Percentiles rank a stretch among this genome's conserved stretches.
phyloP scores from a whole-genome alignment of 1,140 invertebrate genomes.

The Cherax quadricarinatus region DNA sequence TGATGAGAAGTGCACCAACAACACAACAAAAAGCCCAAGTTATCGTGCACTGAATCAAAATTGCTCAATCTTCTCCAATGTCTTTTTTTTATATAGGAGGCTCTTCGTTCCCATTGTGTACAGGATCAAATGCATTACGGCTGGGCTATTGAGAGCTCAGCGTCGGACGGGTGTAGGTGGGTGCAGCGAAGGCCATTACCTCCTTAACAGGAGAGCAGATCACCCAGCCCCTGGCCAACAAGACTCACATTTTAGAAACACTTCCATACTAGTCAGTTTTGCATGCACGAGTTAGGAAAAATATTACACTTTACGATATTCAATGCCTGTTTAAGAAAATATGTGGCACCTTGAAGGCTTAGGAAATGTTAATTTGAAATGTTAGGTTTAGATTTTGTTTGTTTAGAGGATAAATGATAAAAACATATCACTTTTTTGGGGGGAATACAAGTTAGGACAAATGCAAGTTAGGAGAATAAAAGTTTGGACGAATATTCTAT shows the following conservation, averaged over 20 bases:
- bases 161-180: neutral
- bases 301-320: neutral
- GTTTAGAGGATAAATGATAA: no score
- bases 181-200: neutral
- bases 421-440: no score
- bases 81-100: neutral
- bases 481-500: no score
- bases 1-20: neutral
- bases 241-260: neutral
- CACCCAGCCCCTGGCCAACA: neutral
- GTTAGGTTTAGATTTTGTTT: no score
- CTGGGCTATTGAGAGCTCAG: constrained; percentile 3
- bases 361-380: no score
- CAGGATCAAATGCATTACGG: neutral
- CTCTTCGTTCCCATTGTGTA: neutral
- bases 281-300: neutral
- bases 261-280: neutral
- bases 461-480: no score
- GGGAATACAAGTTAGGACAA: no score
- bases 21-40: neutral
- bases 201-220: neutral
- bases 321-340: no score
- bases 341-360: no score
- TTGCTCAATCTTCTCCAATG: constrained; percentile 2
- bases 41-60: neutral